Evolutionary conservation across 2,113 vertebrate species (phyloP).

Genomic region (Mus pahari): DNA sequence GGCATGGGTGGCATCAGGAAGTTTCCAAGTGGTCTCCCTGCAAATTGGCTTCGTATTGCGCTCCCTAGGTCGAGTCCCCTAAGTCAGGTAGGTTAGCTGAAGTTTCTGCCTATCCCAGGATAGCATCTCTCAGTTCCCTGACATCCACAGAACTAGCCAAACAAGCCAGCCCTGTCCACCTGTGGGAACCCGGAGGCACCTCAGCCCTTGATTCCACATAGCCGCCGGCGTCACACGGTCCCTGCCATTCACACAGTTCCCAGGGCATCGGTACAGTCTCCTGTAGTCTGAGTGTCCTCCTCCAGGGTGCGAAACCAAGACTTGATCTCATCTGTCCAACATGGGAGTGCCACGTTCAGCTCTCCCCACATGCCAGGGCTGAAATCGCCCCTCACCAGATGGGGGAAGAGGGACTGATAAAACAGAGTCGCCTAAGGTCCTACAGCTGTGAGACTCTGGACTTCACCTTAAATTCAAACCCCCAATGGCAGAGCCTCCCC

Average conservation of each 20-base stretch:
- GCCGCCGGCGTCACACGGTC: too few relatives aligned
- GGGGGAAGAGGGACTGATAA: not conserved
- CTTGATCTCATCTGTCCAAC: not conserved
- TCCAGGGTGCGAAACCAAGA: not conserved
- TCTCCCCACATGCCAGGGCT: not conserved
- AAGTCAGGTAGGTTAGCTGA: not conserved
- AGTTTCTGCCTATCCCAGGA: not conserved
- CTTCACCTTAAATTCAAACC: too few relatives aligned
- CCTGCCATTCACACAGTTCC: not conserved
- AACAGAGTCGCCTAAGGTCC: not conserved
- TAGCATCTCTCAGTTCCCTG: not conserved
- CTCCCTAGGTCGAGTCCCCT: too few relatives aligned
- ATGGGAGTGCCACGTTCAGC: not conserved
- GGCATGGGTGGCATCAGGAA: not conserved
- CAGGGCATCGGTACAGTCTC: not conserved
- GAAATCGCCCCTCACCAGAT: not conserved
- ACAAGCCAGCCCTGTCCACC: not conserved
- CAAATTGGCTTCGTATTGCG: not conserved
- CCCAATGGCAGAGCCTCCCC: not conserved
- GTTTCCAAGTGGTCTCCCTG: not conserved
- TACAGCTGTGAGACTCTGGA: not conserved
- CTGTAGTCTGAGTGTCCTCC: not conserved
- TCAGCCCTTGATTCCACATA: not conserved
- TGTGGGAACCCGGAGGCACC: not conserved
- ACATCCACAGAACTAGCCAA: not conserved